Evolutionary conservation across 2,888 invertebrate genomes (phyloP), one percentile per base, ranked within the genome.

Genomic region (Spisula solida): DNA sequence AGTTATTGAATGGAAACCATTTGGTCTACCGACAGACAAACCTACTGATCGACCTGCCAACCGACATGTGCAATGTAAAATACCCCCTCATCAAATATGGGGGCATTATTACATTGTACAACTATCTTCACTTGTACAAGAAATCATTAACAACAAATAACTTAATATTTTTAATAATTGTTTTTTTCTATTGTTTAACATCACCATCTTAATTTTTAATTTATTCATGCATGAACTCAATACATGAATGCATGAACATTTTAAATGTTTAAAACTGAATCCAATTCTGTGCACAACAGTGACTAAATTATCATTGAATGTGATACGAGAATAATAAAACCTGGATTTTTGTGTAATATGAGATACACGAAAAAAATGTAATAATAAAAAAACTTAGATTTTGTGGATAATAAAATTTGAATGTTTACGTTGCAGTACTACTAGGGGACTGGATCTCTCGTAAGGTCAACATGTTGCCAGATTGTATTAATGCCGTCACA

Each of bases 401-500:
- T 51, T 51, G 51, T 51, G 51, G 51, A 51, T 60, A 60, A 60
- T 60, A 20, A 75, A 75, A 70, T 14, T 14, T 75, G 31, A 4
- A 75, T 31, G 1, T 34, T 75, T 75, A 75, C 75, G 16, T 75
- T 75, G 31, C 34, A 31, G 34, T 18, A 75, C 34, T 75, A 75
- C 34, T 31, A 34, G 75, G 75, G 31, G 75, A 18, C 34, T 34
- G 75, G 14, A 75, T 18, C 34, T 75, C 75, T 34, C 31, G 31
- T 18, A 75, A 34, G 29, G 75, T 75, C 34, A 75, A 34, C 34
- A 75, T 6, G 34, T 75, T 75, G 16, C 75, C 75, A 12, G 75
- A 75, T 31, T 31, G 75, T 75, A 75, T 75, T 75, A 75, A 75
- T 75, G 75, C 75, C 75, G 75, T 75, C 75, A 75, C 75, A 75